Conservation (phyloP, 2,888 invertebrate genomes). For the Idaea aversata region DNA sequence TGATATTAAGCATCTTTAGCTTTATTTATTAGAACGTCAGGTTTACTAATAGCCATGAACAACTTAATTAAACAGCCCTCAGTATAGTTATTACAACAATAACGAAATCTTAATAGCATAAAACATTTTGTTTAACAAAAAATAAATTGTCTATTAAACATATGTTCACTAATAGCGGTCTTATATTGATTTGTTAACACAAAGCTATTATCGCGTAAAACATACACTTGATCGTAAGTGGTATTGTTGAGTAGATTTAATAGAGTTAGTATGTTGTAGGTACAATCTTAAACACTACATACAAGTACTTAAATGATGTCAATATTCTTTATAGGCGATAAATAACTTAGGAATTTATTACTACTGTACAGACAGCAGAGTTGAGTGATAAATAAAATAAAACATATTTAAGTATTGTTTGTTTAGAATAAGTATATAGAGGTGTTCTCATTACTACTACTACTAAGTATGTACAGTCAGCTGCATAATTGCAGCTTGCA, state of each 20-base stretch:
- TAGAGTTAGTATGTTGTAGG: conserved; percentile 11
- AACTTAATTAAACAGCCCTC: neutral
- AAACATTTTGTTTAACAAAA: too few species aligned
- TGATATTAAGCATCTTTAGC: neutral
- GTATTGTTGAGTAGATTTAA: conserved; percentile 26
- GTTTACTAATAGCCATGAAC: neutral
- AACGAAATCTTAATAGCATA: too few species aligned
- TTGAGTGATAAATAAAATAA: neutral
- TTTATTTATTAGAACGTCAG: neutral
- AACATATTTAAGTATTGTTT: too few species aligned
- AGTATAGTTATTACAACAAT: neutral
- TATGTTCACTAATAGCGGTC: neutral
- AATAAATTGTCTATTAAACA: too few species aligned
- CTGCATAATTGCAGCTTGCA: too few species aligned
- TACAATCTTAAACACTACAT: neutral
- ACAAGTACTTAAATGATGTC: neutral
- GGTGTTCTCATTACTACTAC: too few species aligned
- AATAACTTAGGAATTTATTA: neutral
- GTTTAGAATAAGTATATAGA: too few species aligned
- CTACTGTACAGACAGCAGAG: neutral
- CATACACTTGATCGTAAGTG: conserved; percentile 31
- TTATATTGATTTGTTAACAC: conserved; percentile 31
- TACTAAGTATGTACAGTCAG: too few species aligned
- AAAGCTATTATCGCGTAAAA: conserved; percentile 30
- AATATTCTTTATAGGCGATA: conserved; percentile 1